Percentiles rank a stretch among this genome's conserved stretches.
Evolutionary conservation across 1,140 invertebrate genomes (phyloP).

Genomic region (Nilaparvata lugens): DNA sequence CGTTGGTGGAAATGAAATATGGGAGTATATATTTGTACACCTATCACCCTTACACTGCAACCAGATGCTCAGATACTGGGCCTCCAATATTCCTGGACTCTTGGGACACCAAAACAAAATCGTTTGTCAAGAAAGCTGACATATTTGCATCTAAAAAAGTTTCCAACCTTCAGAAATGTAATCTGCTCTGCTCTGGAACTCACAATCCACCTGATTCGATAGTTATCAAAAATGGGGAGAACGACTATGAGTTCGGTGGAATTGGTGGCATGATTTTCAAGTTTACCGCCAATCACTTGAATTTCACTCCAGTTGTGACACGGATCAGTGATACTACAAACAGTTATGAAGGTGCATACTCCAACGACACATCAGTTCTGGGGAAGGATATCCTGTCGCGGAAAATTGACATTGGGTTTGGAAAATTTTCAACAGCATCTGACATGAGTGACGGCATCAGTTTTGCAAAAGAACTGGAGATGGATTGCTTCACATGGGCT

Average conservation of each 20-base stretch:
- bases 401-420: slow-evolving; percentile 24
- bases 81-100: slow-evolving; percentile 25
- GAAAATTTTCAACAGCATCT: slow-evolving; percentile 24
- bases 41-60: slow-evolving; percentile 23
- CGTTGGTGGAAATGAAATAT: slow-evolving; percentile 21
- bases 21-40: slow-evolving; percentile 23
- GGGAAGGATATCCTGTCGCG: slow-evolving; percentile 12
- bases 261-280: slow-evolving; percentile 20
- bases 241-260: slow-evolving; percentile 13
- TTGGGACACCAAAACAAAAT: slow-evolving; percentile 15
- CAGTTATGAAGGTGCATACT: slow-evolving; percentile 18
- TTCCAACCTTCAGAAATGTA: slow-evolving; percentile 21
- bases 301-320: slow-evolving; percentile 24
- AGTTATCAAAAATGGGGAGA: slow-evolving; percentile 12
- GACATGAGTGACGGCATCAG: slow-evolving; percentile 19
- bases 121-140: slow-evolving; percentile 13
- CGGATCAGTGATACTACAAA: slow-evolving; percentile 12
- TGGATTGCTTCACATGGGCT: slow-evolving; percentile 30
- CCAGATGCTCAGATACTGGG: slow-evolving; percentile 21
- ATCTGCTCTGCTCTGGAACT: slow-evolving; percentile 21
- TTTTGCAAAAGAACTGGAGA: slow-evolving; percentile 22
- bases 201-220: slow-evolving; percentile 24
- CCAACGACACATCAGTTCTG: slow-evolving; percentile 19
- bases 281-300: slow-evolving; percentile 23
- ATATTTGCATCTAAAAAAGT: slow-evolving; percentile 24